Evolutionary conservation across 2,888 invertebrate genomes (phyloP), one percentile per base, ranked within the genome.

Genomic region (Adela reaumurella): DNA sequence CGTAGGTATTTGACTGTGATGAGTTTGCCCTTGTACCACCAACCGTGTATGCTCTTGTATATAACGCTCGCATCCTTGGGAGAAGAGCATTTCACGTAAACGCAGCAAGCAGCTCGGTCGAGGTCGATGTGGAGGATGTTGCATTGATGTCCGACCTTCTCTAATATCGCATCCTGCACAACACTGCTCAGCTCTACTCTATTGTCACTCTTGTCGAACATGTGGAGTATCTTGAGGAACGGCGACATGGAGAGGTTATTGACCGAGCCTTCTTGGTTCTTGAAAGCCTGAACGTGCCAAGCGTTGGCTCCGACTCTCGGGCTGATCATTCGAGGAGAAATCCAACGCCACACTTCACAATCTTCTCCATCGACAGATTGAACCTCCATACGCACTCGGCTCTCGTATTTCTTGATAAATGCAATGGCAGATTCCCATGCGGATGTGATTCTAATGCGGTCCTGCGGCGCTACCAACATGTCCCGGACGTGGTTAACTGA

Each of bases 261-360:
- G 2, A 89, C 88, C 2, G 88, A 88, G 10, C 88, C 89, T 55
- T 88, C 88, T 62, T 88, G 87, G 0, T 90, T 90, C 62, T 94
- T 94, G 66, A 96, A 96, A 0, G 96, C 96, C 62, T 95, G 94
- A 6, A 96, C 96, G 64, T 97, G 96, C 97, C 97, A 97, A 45
- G 92, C 88, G 0, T 74, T 72, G 42, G 67, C 74, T 47, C 71
- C 70, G 53, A 68, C 70, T n/a, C 67, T 69, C 52, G n/a, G 57
- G 47, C 50, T 58, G 58, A 71, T 73, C 54, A 62, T 64, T 46
- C 62, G 61, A 5, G 70, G 61, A 16, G 80, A 69, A 52, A 92
- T 78, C 93, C 92, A 93, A 49, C 91, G 83, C 93, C 97, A 95
- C 1, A 97, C 94, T 49, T 89, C 85, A 63, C 90, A 92, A 58